A percentile compares a stretch with the other conserved stretches of the same genome.
Conservation (phyloP, 2,797 vertebrate genomes). For the Lophotriccus pileatus region DNA sequence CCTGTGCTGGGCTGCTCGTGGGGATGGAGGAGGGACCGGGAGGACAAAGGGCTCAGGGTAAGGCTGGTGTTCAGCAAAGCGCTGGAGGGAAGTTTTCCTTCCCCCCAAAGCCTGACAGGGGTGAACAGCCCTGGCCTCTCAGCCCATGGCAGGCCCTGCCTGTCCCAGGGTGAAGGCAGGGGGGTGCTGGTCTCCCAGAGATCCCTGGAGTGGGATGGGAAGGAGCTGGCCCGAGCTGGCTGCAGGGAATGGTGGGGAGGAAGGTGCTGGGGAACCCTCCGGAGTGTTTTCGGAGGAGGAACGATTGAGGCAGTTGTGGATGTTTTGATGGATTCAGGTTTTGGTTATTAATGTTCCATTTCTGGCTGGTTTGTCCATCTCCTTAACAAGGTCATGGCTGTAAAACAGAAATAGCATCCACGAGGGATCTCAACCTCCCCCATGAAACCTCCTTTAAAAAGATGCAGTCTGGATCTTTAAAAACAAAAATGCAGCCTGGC, state of each 20-base stretch:
- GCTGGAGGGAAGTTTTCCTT: not conserved
- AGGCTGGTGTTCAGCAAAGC: not conserved
- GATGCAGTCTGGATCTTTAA: not conserved
- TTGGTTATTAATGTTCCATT: not conserved
- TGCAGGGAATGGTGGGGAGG: not conserved
- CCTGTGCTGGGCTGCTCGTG: rapidly evolving
- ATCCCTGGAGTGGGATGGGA: not conserved
- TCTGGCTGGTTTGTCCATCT: conserved; percentile 24
- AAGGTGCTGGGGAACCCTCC: not conserved
- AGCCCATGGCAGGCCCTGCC: not conserved
- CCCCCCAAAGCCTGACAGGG: rapidly evolving
- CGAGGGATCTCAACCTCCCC: not conserved
- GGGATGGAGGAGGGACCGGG: rapidly evolving
- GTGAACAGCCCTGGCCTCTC: rapidly evolving
- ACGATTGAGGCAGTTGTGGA: rapidly evolving
- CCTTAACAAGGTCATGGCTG: conserved; percentile 16
- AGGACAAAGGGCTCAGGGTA: not conserved
- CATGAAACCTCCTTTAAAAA: not conserved
- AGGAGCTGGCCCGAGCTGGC: not conserved
- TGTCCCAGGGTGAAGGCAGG: not conserved
- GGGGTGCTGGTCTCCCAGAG: not conserved
- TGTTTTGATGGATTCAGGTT: not conserved
- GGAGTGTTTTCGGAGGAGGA: rapidly evolving
- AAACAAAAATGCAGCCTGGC: not conserved
- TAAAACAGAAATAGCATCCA: conserved; percentile 7